Base-by-base conservation (phyloP, 2,888 invertebrate genomes). In the Tetranychus piercei region DNA sequence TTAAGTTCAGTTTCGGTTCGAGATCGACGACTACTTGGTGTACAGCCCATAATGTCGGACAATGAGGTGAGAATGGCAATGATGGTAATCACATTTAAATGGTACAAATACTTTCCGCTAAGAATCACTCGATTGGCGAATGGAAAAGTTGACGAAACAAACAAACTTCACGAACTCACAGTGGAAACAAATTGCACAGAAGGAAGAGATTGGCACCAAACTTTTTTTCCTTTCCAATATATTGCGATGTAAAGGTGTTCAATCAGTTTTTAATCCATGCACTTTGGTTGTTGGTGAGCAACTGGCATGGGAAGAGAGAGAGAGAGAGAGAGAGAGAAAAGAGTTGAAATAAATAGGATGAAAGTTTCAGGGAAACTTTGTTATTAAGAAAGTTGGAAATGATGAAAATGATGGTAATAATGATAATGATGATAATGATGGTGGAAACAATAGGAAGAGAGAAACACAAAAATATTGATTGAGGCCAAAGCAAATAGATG, bases 1-100 rank as follows among this genome's bases (percentile, higher is more conserved):
- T 69, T 69, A 11, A 69, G 69, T 20, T 23, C 69, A 69, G 69
- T 69, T 69, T 69, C 69, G 4, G 69, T 23, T 69, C 69, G 69
- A 69, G 69, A 69, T 22, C 69, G 18, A 5, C 34, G 69, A 22
- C 69, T 22, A 23, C 69, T 69, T 69, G 69, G 69, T 23, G 20
- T 69, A 69, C 69, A 69, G 22, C 69, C 69, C 69, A 69, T 67
- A 20, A 67, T 69, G 18, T 7, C 20, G 66, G 11, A 18, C n/a
- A 65, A 65, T n/a, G 34, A 4, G 34, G 34, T 34, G 3, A 34
- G 34, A 66, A 18, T 66, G 18, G 20, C 20, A 20, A 20, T 66
- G 66, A 66, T 66, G 66, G 6, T 69, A 69, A 6, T 69, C 69
- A 69, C 22, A 22, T 69, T 20, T 23, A 23, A 69, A 15, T 9